These are phyloP conservation scores for Stegodyphus mimosarum DNA, from an alignment of 1,140 invertebrate species.

Conservation along the genomic window DNA sequence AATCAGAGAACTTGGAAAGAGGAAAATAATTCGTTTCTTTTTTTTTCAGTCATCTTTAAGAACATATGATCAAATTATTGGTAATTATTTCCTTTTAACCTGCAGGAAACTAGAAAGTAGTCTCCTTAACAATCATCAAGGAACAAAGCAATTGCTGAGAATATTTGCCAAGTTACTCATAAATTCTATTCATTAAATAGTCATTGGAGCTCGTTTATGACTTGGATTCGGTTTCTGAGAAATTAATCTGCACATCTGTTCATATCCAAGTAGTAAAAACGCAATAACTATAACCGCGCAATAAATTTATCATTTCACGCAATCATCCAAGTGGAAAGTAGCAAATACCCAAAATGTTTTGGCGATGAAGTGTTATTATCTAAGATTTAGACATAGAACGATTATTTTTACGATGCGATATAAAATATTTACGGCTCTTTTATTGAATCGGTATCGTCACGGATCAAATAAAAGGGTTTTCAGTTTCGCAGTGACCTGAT, in stretches of 20 bases:
- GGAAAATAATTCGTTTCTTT: too few species aligned
- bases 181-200: too few species aligned
- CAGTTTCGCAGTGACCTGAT: slow-evolving; percentile 33
- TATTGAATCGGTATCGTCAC: slow-evolving; percentile 50
- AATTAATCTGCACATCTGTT: slow-evolving; percentile 23
- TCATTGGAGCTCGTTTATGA: too few species aligned
- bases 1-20: too few species aligned
- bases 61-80: too few species aligned
- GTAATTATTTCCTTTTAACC: too few species aligned
- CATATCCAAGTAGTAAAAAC: slow-evolving; percentile 29
- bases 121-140: too few species aligned
- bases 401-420: slow-evolving; percentile 56
- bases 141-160: too few species aligned
- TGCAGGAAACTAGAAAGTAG: too few species aligned
- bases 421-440: slow-evolving; percentile 56
- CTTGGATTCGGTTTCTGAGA: background rate
- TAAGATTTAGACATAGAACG: slow-evolving; percentile 45
- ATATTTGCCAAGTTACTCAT: too few species aligned
- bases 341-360: background rate
- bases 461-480: slow-evolving; percentile 51
- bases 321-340: slow-evolving; percentile 9
- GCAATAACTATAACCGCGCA: slow-evolving; percentile 5
- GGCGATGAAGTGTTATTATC: slow-evolving; percentile 46
- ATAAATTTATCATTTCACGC: slow-evolving; percentile 32
- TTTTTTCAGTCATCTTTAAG: too few species aligned